Base-by-base conservation (phyloP, 2,113 vertebrate genomes). In the Tenrec ecaudatus region DNA sequence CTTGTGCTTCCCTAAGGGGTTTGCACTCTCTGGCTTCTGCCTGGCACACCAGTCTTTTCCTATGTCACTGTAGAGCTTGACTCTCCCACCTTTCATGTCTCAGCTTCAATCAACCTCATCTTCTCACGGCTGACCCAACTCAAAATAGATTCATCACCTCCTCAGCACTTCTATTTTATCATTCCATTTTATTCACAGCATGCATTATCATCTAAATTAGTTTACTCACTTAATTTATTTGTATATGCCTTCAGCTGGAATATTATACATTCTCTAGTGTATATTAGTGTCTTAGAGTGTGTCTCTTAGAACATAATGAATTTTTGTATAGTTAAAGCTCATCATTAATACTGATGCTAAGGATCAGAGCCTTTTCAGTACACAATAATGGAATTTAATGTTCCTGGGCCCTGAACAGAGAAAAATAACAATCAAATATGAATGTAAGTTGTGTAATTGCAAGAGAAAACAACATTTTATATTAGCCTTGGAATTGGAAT, bases 401-500 rank as follows among this genome's bases (percentile, higher is more conserved):
- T 40, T n/a, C 58, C 6, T 68, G 40, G 33, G 33, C 43, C 33
- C 22, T 86, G 40, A 86, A 76, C 33, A 90, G 16, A 38, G 71
- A 38, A 36, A 86, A 68, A 40, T 53, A 10, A 76, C 3, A 38
- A 22, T 27, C 22, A 90, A 76, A 76, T 81, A 31, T 33, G 40
- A 71, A 22, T 27, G 66, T 17, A 75, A 90, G 16, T 38, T 27
- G 40, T 33, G 68, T 57, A 81, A 79, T 38, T 71, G 43, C 9
- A 33, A 40, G 58, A 81, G 75, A 76, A 33, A 68, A 57, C 80
- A 90, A 75, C 33, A 76, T 23, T 86, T 90, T 76, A 81, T n/a
- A 68, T 68, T 36, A 86, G 11, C 64, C 77, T 81, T 43, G 15
- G 40, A 82, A 38, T 38, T 76, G 57, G 33, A 86, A 68, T 68